Base-by-base conservation (phyloP, 2,797 vertebrate genomes). In the Pygocentrus nattereri region DNA sequence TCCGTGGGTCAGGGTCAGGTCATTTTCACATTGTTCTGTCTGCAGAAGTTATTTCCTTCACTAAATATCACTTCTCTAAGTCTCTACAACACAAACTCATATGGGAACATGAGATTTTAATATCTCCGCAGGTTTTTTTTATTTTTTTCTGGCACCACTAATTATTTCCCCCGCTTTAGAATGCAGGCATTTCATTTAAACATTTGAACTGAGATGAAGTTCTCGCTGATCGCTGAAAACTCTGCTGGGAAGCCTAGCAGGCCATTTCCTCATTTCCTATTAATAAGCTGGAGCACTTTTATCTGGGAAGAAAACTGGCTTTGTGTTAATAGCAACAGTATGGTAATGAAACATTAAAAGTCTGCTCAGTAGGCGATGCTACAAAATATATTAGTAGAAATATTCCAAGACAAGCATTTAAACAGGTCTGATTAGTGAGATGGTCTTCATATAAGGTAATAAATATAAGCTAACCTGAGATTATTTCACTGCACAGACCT, bases 271-370 rank as follows among this genome's bases (percentile, higher is more conserved):
- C 90, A 89, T 90, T 88, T 91, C 88, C 86, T 90, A 93, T 92
- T 92, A 87, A 87, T 92, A 93, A 85, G 81, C 87, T 75, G 72
- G 83, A 91, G 92, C 93, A 93, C 93, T 92, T 92, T 93, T 92
- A 93, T 89, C 90, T 82, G 67, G 88, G 38, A 88, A 89, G 87
- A 86, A 88, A 90, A 89, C 78, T 86, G 88, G 91, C 76, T 82
- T 78, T 85, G 86, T 87, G 88, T 87, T 89, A 86, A 92, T 91
- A 88, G 89, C 85, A 85, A 85, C 68, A 38, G 78, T 56, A 87
- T 70, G 25, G 86, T 91, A 93, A 92, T 91, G 84, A 93, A 93
- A 92, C 79, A 90, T 79, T 78, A 81, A 91, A 87, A 69, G 67
- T 86, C 89, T 4, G 52, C 86, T 80, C 79, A n/a, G 49, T 4